These are phyloP conservation scores for Lacanobia wlatinum DNA, from an alignment of 2,888 invertebrate species.

Conservation along the genomic window DNA sequence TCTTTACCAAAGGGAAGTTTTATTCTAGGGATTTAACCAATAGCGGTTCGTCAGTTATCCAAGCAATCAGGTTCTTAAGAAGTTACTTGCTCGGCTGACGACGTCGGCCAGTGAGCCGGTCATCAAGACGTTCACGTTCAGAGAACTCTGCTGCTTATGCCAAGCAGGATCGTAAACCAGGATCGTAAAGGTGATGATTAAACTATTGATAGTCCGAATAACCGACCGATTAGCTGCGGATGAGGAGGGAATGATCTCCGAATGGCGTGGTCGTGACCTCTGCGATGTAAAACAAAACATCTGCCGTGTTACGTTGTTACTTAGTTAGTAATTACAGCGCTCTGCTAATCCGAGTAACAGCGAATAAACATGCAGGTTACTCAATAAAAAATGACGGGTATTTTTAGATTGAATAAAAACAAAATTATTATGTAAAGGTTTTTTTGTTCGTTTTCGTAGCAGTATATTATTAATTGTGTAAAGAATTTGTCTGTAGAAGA, in stretches of 20 bases:
- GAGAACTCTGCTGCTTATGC: no score
- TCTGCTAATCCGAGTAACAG: slow-evolving; percentile 17
- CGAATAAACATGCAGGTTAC: slow-evolving; percentile 13
- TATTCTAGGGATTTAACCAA: background rate
- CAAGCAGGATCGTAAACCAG: no score
- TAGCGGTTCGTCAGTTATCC: no score
- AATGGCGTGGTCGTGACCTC: slow-evolving; percentile 21
- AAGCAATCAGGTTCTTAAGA: background rate
- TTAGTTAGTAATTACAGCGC: slow-evolving; percentile 16
- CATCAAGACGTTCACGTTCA: no score
- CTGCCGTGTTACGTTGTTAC: background rate
- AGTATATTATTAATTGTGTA: slow-evolving; percentile 19
- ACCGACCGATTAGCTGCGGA: background rate
- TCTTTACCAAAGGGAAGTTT: background rate
- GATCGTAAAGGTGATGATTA: no score
- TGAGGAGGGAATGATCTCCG: background rate
- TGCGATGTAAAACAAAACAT: background rate
- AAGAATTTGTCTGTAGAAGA: background rate
- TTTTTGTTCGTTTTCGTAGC: slow-evolving; percentile 4
- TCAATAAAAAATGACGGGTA: background rate
- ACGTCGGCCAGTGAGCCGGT: no score
- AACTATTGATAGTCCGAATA: background rate
- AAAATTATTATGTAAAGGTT: slow-evolving; percentile 10
- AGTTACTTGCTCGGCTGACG: background rate
- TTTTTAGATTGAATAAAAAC: slow-evolving; percentile 35